These are phyloP conservation scores for Ascidia mentula DNA, from an alignment of 23 tunicate species.

Conservation along the genomic window DNA sequence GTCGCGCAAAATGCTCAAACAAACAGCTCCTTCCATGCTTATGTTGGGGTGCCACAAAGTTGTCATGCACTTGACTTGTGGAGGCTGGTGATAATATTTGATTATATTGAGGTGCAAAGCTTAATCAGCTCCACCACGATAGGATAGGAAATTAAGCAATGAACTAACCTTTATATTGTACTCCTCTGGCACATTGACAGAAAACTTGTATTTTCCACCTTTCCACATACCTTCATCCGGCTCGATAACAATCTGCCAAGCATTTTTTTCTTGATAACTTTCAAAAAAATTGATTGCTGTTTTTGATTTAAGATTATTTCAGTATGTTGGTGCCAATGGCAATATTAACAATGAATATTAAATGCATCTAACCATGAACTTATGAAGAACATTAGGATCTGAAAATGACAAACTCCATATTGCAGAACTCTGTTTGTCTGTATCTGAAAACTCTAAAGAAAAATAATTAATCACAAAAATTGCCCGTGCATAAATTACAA, in stretches of 20 bases:
- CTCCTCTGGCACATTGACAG: conserved; percentile 61
- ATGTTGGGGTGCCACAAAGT: conserved; percentile 77
- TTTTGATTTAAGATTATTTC: background rate
- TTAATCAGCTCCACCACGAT: background rate
- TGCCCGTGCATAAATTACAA: background rate
- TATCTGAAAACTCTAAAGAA: background rate
- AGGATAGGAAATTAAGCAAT: background rate
- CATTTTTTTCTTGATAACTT: no score
- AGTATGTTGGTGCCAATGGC: background rate
- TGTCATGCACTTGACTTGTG: conserved; percentile 55
- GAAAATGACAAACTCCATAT: conserved; percentile 36
- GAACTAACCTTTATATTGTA: conserved; percentile 47
- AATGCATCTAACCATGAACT: conserved; percentile 10
- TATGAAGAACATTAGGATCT: conserved; percentile 36
- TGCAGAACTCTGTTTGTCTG: background rate
- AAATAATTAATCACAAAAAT: no score
- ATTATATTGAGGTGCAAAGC: background rate
- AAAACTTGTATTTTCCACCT: conserved; percentile 50
- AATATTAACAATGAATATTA: background rate
- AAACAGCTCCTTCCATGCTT: conserved; percentile 64
- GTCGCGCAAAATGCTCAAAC: conserved; percentile 70
- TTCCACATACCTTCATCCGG: conserved; percentile 85
- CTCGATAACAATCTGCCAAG: conserved; percentile 5
- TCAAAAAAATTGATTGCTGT: no score
- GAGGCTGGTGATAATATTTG: conserved; percentile 30